Evolutionary conservation across 2,113 vertebrate genomes (phyloP).

Genomic region (Corythornis madagascariensis): DNA sequence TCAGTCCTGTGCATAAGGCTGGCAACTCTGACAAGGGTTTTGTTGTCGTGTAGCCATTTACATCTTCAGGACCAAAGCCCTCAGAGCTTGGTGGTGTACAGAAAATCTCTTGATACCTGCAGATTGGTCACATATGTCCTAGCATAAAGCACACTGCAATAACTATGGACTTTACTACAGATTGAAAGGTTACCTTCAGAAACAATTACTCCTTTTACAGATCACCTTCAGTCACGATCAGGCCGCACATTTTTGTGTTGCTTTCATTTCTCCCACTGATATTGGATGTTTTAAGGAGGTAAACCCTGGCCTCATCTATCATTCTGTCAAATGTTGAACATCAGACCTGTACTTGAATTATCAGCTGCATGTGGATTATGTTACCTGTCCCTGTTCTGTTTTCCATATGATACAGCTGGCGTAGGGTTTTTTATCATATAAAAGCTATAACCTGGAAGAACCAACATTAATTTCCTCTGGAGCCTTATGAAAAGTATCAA

Average conservation of each 20-base stretch:
- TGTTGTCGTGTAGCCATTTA: neutral
- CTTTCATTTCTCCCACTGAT: neutral
- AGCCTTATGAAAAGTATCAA: conserved; percentile 64
- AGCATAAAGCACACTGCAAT: neutral
- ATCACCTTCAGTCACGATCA: neutral
- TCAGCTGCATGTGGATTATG: conserved; percentile 24
- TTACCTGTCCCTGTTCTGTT: conserved; percentile 34
- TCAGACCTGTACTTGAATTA: neutral
- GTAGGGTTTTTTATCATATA: conserved; percentile 12
- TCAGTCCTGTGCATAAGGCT: neutral
- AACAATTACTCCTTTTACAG: neutral
- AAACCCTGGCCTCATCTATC: neutral
- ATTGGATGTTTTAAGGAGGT: neutral
- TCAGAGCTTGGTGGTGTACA: neutral
- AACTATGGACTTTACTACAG: neutral
- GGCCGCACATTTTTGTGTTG: neutral
- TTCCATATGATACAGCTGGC: conserved; percentile 3
- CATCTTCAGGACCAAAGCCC: neutral
- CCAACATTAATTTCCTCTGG: conserved; percentile 64
- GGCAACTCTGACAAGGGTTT: neutral
- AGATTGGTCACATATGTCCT: neutral
- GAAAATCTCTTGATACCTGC: neutral
- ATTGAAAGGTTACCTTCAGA: neutral
- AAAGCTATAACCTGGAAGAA: conserved; percentile 45
- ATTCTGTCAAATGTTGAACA: neutral